These are phyloP conservation scores for Hedya salicella DNA, from an alignment of 2,888 invertebrate species.

Conservation along the genomic window DNA sequence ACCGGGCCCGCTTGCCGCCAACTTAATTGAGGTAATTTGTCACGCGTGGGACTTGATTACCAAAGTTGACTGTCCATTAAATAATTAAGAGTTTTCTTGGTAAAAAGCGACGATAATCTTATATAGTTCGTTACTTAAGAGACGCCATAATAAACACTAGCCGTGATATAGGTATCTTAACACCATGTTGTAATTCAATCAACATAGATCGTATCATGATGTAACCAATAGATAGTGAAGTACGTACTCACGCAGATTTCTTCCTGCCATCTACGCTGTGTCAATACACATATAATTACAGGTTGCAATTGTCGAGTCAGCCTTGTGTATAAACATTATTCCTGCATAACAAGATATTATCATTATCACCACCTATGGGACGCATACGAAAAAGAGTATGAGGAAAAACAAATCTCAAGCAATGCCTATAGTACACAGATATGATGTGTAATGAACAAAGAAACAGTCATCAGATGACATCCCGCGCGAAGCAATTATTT, in stretches of 20 bases:
- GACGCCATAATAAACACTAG: too few species aligned
- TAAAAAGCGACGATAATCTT: neutral
- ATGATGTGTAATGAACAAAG: constrained; percentile 29
- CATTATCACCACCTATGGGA: neutral
- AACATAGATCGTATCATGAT: too few species aligned
- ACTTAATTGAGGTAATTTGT: constrained; percentile 14
- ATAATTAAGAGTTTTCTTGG: neutral
- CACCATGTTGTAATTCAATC: too few species aligned
- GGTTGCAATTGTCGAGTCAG: neutral
- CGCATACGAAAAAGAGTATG: neutral
- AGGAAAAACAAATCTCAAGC: constrained; percentile 13
- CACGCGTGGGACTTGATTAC: constrained; percentile 6
- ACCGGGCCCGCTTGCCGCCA: too few species aligned
- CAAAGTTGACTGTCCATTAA: neutral
- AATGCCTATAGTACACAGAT: neutral
- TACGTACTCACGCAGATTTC: too few species aligned
- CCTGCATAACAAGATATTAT: neutral
- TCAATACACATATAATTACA: neutral
- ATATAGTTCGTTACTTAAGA: too few species aligned
- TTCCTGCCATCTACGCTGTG: neutral
- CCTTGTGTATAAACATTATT: neutral
- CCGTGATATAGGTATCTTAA: too few species aligned
- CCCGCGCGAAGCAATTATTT: constrained; percentile 21
- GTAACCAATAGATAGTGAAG: too few species aligned
- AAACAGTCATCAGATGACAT: constrained; percentile 23